Evolutionary conservation across 2,888 invertebrate species (phyloP), one percentile per base, ranked within the genome.

Genomic region (Ochropacha duplaris): DNA sequence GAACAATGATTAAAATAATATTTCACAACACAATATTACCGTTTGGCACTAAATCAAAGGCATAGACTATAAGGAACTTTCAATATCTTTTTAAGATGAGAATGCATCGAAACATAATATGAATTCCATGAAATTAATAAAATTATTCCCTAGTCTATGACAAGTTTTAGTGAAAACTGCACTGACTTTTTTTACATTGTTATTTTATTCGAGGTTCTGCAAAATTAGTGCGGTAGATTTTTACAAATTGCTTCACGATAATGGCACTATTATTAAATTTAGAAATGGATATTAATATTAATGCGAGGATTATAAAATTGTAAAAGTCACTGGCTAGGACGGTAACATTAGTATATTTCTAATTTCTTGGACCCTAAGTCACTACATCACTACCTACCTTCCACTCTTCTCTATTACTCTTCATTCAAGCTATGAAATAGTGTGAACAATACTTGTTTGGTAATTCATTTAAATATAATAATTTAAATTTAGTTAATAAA

Each of bases 391-490:
- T 62, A 68, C 60, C 64, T 62, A 68, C 60, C 78, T 78, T 84
- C 80, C 83, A 85, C 71, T 66, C 87, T 64, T 87, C 84, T 76
- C 78, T 71, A 71, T 63, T 74, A 76, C 74, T 80, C 74, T 69
- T 76, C 83, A 84, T 69, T 76, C 83, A 84, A 86, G 76, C 83
- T 81, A 74, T 76, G 80, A 72, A 79, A 78, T 76, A 79, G 76
- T 76, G 81, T 79, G 69, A 81, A 87, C 83, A 91, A 91, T 91
- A 91, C 91, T 91, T 87, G 77, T 84, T 86, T 86, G 90, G 87
- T 90, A 88, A 76, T 80, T 78, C 76, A n/a, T n/a, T n/a, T 66
- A 74, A 71, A 69, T 65, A 74, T 75, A 77, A 76, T 74, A 71
- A 75, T 76, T 73, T 70, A 78, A 74, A 70, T 75, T 68, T 79